These are phyloP conservation scores for Vesta saturnalis DNA, from an alignment of 2,888 invertebrate species.

Conservation along the genomic window DNA sequence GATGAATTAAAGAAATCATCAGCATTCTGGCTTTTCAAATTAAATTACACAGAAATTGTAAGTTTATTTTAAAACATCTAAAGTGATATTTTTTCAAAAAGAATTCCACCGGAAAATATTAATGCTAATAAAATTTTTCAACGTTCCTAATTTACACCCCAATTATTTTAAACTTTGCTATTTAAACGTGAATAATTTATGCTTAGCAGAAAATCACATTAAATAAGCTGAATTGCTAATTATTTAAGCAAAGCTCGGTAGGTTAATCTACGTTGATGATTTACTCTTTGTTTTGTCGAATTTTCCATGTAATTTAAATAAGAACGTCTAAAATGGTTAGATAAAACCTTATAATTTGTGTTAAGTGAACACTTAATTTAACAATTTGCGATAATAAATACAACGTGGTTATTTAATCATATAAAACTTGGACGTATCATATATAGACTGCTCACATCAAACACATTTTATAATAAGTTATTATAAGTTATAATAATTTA, in stretches of 20 bases:
- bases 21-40: not conserved
- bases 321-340: not conserved
- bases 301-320: constrained; percentile 6
- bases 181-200: constrained; percentile 17
- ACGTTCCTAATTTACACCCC: constrained; percentile 3
- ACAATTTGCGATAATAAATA: no score
- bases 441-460: no score
- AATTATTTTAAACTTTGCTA: constrained; percentile 1
- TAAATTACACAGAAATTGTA: not conserved
- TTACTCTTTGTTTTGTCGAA: constrained; percentile 12
- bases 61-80: not conserved
- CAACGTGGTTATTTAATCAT: no score
- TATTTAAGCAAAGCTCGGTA: constrained; percentile 7
- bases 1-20: not conserved
- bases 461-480: no score
- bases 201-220: constrained; percentile 9
- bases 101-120: not conserved
- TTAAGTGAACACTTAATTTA: no score
- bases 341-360: no score
- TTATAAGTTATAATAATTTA: no score
- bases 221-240: constrained; percentile 20
- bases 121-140: not conserved
- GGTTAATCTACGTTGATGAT: not conserved
- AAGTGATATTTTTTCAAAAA: no score
- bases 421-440: no score